These are phyloP conservation scores for Tetranychus urticae DNA, from an alignment of 1,140 invertebrate genomes.

Conservation along the genomic window DNA sequence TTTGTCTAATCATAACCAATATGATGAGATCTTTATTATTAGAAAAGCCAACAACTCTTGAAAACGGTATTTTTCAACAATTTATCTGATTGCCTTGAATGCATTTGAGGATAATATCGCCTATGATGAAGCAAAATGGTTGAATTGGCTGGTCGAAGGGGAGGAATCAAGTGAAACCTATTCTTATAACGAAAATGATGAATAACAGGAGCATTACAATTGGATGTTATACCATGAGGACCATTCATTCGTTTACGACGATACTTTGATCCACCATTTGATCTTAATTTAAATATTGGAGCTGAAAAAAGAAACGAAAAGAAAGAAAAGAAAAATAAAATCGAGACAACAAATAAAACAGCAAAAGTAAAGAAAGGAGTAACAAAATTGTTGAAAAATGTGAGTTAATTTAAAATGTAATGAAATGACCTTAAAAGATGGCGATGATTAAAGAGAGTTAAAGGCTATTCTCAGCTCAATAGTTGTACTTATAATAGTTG, in stretches of 20 bases:
- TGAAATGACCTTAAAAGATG: too few relatives aligned
- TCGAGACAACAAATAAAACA: too few relatives aligned
- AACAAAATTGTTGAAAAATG: too few relatives aligned
- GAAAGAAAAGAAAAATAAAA: too few relatives aligned
- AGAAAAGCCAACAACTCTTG: conserved; percentile 1
- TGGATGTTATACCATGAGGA: background rate
- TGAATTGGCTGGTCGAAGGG: background rate
- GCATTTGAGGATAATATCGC: background rate
- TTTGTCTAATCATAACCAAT: too few relatives aligned
- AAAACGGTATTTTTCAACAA: background rate
- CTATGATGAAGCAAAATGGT: conserved; percentile 1
- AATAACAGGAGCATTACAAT: background rate
- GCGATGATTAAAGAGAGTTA: too few relatives aligned
- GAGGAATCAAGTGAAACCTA: background rate
- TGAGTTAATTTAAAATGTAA: too few relatives aligned
- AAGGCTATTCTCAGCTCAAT: too few relatives aligned
- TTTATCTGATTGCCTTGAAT: background rate
- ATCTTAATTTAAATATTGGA: background rate
- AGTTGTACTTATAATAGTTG: too few relatives aligned
- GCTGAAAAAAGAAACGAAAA: too few relatives aligned
- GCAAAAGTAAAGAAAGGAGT: too few relatives aligned
- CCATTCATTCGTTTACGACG: background rate
- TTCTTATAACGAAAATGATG: background rate
- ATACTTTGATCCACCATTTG: background rate
- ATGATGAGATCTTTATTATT: background rate